Base-by-base conservation (phyloP, 2,888 invertebrate genomes). In the Halictus quadricinctus region DNA sequence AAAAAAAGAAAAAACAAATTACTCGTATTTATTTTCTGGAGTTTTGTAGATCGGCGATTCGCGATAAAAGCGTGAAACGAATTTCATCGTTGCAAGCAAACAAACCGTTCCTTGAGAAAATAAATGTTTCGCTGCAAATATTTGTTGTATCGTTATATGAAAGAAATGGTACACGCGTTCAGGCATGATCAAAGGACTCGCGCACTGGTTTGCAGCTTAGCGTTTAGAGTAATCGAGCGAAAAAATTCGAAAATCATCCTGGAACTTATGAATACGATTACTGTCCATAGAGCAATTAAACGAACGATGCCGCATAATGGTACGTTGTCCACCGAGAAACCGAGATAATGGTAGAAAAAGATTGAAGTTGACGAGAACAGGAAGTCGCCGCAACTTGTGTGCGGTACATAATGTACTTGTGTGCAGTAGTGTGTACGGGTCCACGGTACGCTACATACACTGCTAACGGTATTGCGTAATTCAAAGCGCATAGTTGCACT, bases 401-500 rank as follows among this genome's bases (percentile, higher is more conserved):
- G 58, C 58, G n/a, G 58, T n/a, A 50, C 50, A 50, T 50, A 58
- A 12, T 12, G n/a, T 5, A 5, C 36, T 36, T 36, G 12, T 12
- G n/a, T n/a, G 4, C 12, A 12, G n/a, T 58, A 58, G 58, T 58
- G 58, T n/a, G 48, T 54, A 60, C 50, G 64, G 46, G 58, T 60
- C 29, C 69, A 69, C 72, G 76, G 78, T 43, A 73, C 72, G 50
- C 12, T 64, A 76, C 72, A 54, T 64, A 76, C 72, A 54, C 15
- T 70, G 75, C 78, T 80, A 84, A 79, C 80, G 84, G 64, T 80
- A 64, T 87, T 86, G 76, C 80, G 81, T 80, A 87, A 87, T 60
- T 72, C 76, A 48, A 80, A 80, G 81, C 72, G 86, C 50, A 77
- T 81, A 75, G 41, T 60, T 58, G 60, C 48, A 50, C 25, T 74